A percentile compares a stretch with the other conserved stretches of the same genome.
These are phyloP conservation scores for Chaetodon trifasciatus DNA, from an alignment of 2,797 vertebrate genomes.

Conservation along the genomic window DNA sequence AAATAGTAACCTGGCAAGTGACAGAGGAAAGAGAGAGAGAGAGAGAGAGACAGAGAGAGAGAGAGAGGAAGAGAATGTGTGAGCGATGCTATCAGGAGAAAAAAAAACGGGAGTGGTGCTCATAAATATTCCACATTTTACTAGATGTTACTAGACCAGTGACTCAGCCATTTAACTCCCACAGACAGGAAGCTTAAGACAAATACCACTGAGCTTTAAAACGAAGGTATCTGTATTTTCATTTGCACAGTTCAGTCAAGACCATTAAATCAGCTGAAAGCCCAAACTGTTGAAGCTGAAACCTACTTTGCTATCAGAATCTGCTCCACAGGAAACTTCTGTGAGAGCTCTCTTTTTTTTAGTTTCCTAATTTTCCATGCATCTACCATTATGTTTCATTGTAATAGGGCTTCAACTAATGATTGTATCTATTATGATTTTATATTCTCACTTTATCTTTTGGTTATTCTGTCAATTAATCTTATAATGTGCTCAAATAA, in stretches of 20 bases:
- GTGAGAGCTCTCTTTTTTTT: too few species aligned
- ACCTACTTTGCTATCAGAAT: neutral
- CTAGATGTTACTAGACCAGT: conserved; percentile 53
- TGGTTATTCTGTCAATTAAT: too few species aligned
- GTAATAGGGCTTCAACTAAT: too few species aligned
- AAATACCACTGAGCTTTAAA: conserved; percentile 37
- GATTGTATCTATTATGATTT: too few species aligned
- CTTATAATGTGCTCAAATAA: neutral
- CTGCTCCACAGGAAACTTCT: neutral
- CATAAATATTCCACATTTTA: conserved; percentile 72
- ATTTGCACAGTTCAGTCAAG: conserved; percentile 16
- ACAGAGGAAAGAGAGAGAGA: conserved; percentile 52
- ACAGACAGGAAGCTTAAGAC: conserved; percentile 41
- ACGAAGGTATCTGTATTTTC: conserved; percentile 2
- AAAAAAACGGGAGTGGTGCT: conserved; percentile 41
- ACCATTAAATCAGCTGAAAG: conserved; percentile 3
- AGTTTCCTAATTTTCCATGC: too few species aligned
- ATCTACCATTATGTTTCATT: too few species aligned
- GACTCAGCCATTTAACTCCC: conserved; percentile 59
- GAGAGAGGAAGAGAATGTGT: conserved; percentile 36
- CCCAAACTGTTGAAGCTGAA: neutral
- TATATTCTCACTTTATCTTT: too few species aligned
- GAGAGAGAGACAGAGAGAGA: conserved; percentile 32
- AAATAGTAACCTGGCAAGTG: conserved; percentile 95
- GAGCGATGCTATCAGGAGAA: conserved; percentile 43